Percentiles rank a stretch among this genome's conserved stretches.
phyloP scores from a whole-genome alignment of 2,888 invertebrate species.

The Phengaris alcon region DNA sequence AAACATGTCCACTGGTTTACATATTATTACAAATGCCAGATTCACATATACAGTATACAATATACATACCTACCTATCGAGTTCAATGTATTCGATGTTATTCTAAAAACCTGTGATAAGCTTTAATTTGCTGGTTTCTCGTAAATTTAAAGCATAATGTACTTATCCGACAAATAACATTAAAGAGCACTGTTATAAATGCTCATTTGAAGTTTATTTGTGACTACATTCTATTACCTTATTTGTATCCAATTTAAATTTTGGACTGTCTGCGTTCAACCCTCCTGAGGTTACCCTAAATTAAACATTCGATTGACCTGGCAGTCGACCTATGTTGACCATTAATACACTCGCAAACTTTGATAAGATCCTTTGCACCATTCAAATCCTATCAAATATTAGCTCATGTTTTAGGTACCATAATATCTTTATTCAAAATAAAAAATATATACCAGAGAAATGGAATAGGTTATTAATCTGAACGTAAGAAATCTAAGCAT shows the following conservation, averaged over 20 bases:
- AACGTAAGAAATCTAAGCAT: too few relatives aligned
- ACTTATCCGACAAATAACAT: slow-evolving; percentile 2
- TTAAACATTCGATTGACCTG: slow-evolving; percentile 15
- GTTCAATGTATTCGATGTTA: slow-evolving; percentile 15
- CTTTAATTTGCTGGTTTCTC: neutral
- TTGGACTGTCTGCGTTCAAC: neutral
- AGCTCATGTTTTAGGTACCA: too few relatives aligned
- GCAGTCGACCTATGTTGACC: slow-evolving; percentile 8
- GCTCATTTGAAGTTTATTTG: neutral
- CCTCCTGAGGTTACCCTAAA: neutral
- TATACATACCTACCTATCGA: neutral
- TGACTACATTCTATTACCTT: neutral
- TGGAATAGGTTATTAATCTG: too few relatives aligned
- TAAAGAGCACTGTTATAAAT: slow-evolving; percentile 1
- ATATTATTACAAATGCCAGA: slow-evolving; percentile 27
- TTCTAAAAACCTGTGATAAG: slow-evolving; percentile 6
- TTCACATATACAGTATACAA: slow-evolving; percentile 5
- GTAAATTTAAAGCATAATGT: neutral
- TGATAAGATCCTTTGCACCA: neutral
- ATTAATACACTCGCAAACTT: neutral
- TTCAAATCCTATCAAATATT: neutral
- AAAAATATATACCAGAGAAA: too few relatives aligned
- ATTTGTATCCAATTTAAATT: slow-evolving; percentile 7
- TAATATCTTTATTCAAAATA: too few relatives aligned
- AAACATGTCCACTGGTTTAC: slow-evolving; percentile 9